Conservation (phyloP, 64 coral and sea anemone species). For the Montipora capricornis region DNA sequence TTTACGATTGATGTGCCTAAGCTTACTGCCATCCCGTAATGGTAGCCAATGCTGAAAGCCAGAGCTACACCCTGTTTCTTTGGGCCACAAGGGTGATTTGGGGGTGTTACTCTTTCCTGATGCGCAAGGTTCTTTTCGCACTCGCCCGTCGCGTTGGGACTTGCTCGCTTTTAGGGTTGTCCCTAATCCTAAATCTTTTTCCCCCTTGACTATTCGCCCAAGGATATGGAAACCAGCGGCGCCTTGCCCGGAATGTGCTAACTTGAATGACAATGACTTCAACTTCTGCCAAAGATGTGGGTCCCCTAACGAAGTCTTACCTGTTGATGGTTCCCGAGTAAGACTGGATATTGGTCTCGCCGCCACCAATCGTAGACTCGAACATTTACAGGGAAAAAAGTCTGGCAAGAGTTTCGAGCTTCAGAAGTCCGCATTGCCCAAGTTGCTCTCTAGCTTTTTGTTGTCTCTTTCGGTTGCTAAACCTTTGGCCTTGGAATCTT, state of each 20-base stretch:
- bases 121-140: not conserved
- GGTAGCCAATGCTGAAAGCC: not conserved
- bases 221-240: not conserved
- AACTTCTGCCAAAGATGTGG: not conserved
- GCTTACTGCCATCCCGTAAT: not conserved
- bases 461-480: not conserved
- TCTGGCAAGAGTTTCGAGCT: not conserved
- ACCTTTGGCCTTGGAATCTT: not conserved
- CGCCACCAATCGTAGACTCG: not conserved
- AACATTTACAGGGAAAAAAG: not conserved
- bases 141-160: not conserved
- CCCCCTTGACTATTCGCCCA: not conserved
- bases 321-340: not conserved
- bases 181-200: not conserved
- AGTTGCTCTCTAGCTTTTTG: not conserved
- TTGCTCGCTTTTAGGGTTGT: not conserved
- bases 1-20: not conserved
- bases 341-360: not conserved
- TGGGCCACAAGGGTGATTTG: not conserved
- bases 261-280: not conserved
- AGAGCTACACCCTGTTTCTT: not conserved
- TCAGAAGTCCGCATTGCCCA: constrained; percentile 29
- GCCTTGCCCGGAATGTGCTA: not conserved
- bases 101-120: not conserved
- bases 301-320: not conserved